A percentile compares a stretch with the other conserved stretches of the same genome.
Conservation (phyloP, 1,140 invertebrate species). For the Heliconius melpomene region DNA sequence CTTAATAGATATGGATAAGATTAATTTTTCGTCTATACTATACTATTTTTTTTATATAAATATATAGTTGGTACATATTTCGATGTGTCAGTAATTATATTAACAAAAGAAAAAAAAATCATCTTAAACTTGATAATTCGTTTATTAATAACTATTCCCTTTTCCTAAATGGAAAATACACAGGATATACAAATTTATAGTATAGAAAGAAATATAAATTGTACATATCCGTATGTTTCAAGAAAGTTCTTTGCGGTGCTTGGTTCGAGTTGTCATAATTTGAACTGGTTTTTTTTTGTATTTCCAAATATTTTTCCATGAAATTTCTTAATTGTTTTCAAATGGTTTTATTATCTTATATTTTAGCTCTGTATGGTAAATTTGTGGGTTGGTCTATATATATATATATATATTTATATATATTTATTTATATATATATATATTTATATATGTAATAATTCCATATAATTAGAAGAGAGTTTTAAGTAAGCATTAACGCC, state of each 20-base stretch:
- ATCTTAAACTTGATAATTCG: neutral
- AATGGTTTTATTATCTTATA: neutral
- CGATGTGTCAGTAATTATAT: too few species aligned
- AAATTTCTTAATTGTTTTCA: neutral
- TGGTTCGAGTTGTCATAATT: neutral
- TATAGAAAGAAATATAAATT: neutral
- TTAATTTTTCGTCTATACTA: neutral
- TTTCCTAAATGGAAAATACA: neutral
- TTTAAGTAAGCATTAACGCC: neutral
- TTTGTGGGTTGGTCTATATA: neutral
- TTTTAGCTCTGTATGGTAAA: neutral
- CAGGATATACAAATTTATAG: neutral
- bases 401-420: neutral
- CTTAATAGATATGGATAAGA: neutral
- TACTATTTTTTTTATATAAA: too few species aligned
- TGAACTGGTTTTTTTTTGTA: neutral
- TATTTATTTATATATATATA: neutral
- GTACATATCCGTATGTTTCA: constrained; percentile 10
- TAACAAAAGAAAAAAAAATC: neutral
- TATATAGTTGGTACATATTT: too few species aligned
- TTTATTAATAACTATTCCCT: neutral
- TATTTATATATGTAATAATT: neutral
- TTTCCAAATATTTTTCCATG: neutral
- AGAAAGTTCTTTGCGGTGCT: neutral
- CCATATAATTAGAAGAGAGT: neutral